phyloP scores from a whole-genome alignment of 2,113 vertebrate species.

The Haemorhous mexicanus region DNA sequence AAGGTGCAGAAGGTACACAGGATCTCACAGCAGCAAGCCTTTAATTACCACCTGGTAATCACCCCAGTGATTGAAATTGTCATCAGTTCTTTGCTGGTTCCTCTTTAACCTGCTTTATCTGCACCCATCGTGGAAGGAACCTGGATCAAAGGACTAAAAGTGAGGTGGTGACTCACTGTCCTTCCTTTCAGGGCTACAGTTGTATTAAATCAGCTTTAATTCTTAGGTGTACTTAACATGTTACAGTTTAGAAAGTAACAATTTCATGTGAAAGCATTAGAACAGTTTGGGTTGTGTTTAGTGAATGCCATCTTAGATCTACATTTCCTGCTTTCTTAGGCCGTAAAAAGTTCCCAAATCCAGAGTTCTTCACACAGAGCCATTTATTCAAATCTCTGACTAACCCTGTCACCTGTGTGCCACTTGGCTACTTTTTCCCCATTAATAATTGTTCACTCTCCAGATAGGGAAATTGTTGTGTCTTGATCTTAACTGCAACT shows the following conservation, averaged over 20 bases:
- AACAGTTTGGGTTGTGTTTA: not conserved
- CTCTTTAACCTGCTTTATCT: not conserved
- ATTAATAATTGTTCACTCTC: accelerated
- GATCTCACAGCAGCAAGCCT: not conserved
- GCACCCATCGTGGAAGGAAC: not conserved
- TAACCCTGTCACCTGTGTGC: not conserved
- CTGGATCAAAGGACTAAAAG: not conserved
- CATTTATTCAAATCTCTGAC: no score
- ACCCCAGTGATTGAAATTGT: not conserved
- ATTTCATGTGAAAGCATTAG: not conserved
- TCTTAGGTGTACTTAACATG: not conserved
- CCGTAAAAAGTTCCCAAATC: not conserved
- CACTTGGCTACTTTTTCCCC: not conserved
- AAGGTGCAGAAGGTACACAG: not conserved
- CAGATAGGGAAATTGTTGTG: not conserved
- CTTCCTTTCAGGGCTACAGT: not conserved
- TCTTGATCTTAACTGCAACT: not conserved
- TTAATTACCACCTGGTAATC: constrained; percentile 17
- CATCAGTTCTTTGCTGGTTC: not conserved
- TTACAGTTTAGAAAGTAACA: not conserved
- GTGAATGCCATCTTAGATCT: not conserved
- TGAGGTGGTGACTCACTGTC: not conserved
- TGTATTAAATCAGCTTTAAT: constrained; percentile 4
- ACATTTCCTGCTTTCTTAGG: not conserved
- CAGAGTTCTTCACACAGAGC: not conserved